Conservation (phyloP, 2,888 invertebrate genomes). For the Willowsia nigromaculata region DNA sequence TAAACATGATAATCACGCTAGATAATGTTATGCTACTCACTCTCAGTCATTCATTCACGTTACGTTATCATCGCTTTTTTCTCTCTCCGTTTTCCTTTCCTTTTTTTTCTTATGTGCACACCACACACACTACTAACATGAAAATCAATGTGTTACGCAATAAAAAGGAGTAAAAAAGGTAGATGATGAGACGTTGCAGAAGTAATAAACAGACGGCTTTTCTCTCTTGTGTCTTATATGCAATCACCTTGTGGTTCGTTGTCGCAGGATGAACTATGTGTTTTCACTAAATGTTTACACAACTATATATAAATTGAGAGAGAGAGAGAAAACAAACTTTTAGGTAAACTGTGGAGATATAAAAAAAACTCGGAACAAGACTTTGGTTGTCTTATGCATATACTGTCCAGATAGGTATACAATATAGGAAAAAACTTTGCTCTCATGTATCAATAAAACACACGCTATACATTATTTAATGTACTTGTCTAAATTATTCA, state of each 20-base stretch:
- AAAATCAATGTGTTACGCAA: constrained; percentile 33
- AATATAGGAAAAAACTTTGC: not conserved
- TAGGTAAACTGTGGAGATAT: not conserved
- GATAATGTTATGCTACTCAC: constrained; percentile 47
- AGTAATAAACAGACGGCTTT: not conserved
- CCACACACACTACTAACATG: not conserved
- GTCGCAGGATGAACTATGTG: not conserved
- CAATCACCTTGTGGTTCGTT: not conserved
- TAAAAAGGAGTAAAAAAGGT: not conserved
- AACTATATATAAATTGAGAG: not conserved
- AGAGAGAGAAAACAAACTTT: constrained; percentile 14
- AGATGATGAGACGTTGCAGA: not conserved
- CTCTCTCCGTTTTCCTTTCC: not conserved
- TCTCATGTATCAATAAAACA: too few species aligned
- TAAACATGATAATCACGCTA: constrained; percentile 65
- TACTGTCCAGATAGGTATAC: not conserved
- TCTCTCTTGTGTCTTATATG: not conserved
- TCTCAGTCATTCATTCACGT: constrained; percentile 56
- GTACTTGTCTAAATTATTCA: not conserved
- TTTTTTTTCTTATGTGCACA: not conserved
- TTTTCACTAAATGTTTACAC: constrained; percentile 34
- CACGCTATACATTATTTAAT: not conserved
- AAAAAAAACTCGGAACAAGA: too few species aligned
- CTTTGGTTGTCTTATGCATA: too few species aligned
- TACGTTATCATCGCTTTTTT: not conserved